Percentiles rank a stretch among this genome's conserved stretches.
Evolutionary conservation across 2,797 vertebrate genomes (phyloP).

Genomic region (Myotis daubentonii): DNA sequence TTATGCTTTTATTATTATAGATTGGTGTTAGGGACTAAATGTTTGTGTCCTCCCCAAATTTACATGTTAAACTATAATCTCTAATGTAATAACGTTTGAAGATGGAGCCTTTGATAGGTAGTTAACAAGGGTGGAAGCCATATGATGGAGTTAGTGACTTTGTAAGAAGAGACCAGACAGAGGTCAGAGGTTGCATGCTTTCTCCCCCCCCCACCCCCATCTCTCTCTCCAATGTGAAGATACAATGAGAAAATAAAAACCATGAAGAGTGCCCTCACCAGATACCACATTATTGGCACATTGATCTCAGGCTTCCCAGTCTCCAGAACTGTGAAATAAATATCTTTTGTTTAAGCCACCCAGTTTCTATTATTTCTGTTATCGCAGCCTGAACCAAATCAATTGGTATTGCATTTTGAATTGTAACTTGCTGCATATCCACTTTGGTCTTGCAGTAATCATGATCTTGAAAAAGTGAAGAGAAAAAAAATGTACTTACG

Average conservation of each 20-base stretch:
- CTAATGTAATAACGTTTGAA: neutral
- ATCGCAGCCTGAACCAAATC: neutral
- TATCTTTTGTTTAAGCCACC: neutral
- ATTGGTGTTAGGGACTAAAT: neutral
- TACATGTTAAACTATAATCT: neutral
- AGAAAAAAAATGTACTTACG: neutral
- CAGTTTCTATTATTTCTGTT: neutral
- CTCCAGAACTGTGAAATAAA: neutral
- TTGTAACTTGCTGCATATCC: neutral
- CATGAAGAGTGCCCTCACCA: neutral
- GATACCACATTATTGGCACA: neutral
- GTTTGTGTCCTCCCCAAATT: neutral
- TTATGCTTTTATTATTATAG: too few relatives aligned
- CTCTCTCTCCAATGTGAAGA: neutral
- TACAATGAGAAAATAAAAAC: neutral
- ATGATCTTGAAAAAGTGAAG: neutral
- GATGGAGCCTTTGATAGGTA: neutral
- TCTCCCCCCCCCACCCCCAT: neutral
- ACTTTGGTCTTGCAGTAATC: neutral
- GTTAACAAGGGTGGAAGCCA: neutral
- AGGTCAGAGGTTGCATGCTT: neutral
- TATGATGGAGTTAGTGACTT: neutral
- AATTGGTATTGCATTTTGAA: slow-evolving; percentile 5
- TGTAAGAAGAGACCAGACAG: neutral
- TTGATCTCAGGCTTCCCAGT: neutral